Evolutionary conservation across 2,888 invertebrate genomes (phyloP).

Genomic region (Nasonovia ribisnigri): DNA sequence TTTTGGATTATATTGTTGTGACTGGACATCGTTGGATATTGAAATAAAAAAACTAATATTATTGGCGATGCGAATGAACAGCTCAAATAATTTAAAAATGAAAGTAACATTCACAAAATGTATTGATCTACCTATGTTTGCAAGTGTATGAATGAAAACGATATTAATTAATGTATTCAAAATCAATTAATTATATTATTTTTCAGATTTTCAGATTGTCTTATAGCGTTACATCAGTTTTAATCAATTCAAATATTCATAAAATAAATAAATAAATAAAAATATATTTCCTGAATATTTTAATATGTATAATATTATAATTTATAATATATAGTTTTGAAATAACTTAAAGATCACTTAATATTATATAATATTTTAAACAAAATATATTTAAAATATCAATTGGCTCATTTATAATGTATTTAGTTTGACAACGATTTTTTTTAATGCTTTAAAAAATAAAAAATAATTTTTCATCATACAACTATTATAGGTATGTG

Average conservation of each 20-base stretch:
- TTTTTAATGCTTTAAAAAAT: not conserved
- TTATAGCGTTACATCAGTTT: conserved; percentile 11
- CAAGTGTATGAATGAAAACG: not conserved
- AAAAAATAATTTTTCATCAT: not conserved
- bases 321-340: not conserved
- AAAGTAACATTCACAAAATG: not conserved
- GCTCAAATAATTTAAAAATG: conserved; percentile 10
- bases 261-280: not conserved
- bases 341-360: not conserved
- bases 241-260: conserved; percentile 11
- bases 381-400: not conserved
- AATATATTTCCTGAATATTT: not conserved
- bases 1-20: conserved; percentile 24
- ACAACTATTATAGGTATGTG: not conserved
- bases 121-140: conserved; percentile 27
- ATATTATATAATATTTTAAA: not conserved
- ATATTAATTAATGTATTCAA: not conserved
- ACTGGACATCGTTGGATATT: conserved; percentile 21
- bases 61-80: not conserved
- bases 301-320: not conserved
- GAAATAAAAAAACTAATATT: conserved; percentile 26
- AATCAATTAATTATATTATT: not conserved
- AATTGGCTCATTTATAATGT: not conserved
- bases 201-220: conserved; percentile 28
- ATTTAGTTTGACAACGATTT: not conserved